A percentile compares a stretch with the other conserved stretches of the same genome.
These are phyloP conservation scores for Notodonta dromedarius DNA, from an alignment of 2,888 invertebrate genomes.

Conservation along the genomic window DNA sequence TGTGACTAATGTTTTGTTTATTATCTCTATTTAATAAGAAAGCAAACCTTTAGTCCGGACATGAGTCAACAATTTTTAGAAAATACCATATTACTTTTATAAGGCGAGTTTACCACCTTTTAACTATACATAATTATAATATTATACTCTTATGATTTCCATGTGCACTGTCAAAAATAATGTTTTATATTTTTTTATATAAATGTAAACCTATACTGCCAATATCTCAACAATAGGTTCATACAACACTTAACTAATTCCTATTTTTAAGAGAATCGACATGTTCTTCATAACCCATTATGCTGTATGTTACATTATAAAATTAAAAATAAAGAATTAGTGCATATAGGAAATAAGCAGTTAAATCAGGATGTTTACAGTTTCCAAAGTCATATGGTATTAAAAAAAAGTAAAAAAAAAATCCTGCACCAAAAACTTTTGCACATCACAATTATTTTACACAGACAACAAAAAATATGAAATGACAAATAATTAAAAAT, in stretches of 20 bases:
- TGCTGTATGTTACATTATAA: conserved; percentile 57
- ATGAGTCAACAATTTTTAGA: conserved; percentile 69
- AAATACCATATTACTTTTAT: conserved; percentile 61
- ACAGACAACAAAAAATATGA: conserved; percentile 53
- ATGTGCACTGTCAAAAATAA: conserved; percentile 60
- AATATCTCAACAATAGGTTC: conserved; percentile 58
- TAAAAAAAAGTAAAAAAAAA: conserved; percentile 42
- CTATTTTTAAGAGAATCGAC: conserved; percentile 54
- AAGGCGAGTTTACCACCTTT: conserved; percentile 53
- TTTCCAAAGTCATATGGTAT: conserved; percentile 71
- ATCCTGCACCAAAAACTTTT: conserved; percentile 33
- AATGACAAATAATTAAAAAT: conserved; percentile 53
- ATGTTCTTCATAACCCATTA: conserved; percentile 49
- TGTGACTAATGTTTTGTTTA: conserved; percentile 69
- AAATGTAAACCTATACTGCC: conserved; percentile 49
- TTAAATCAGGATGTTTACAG: conserved; percentile 54
- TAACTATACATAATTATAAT: conserved; percentile 51
- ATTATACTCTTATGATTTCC: conserved; percentile 51
- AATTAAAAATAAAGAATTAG: conserved; percentile 47
- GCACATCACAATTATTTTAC: conserved; percentile 48
- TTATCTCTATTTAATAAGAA: conserved; percentile 70
- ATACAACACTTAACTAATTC: conserved; percentile 60
- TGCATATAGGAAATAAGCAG: conserved; percentile 53
- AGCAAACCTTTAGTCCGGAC: conserved; percentile 63
- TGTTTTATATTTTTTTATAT: conserved; percentile 52